Percentiles rank a stretch among this genome's conserved stretches.
These are phyloP conservation scores for Aeoliscus strigatus DNA, from an alignment of 2,797 vertebrate genomes.

Conservation along the genomic window DNA sequence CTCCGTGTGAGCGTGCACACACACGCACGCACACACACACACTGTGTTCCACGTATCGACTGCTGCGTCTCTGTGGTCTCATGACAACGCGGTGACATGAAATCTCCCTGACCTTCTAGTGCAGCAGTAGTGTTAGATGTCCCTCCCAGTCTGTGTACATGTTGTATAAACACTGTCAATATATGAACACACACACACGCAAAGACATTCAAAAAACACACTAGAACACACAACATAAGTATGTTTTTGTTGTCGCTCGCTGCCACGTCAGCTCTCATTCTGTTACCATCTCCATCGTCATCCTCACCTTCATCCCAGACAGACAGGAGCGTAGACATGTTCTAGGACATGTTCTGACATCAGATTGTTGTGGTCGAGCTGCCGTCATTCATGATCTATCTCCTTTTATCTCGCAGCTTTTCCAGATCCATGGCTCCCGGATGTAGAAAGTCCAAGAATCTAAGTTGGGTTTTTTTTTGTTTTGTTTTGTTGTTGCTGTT, in stretches of 20 bases:
- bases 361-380: neutral
- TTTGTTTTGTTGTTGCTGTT: constrained; percentile 24
- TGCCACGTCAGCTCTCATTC: constrained; percentile 35
- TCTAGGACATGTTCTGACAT: neutral
- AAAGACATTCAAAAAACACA: constrained; percentile 6
- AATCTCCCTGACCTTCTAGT: constrained; percentile 55
- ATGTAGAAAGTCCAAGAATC: constrained; percentile 61
- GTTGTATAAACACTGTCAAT: constrained; percentile 9
- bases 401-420: constrained; percentile 66
- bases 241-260: constrained; percentile 10
- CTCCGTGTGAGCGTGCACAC: neutral
- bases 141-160: constrained; percentile 29
- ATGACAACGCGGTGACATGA: constrained; percentile 59
- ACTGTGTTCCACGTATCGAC: constrained; percentile 28
- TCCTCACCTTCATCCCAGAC: constrained; percentile 42
- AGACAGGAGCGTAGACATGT: constrained; percentile 10
- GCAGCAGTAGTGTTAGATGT: constrained; percentile 36
- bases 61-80: constrained; percentile 13
- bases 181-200: constrained; percentile 13
- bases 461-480: constrained; percentile 13
- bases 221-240: constrained; percentile 4
- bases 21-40: neutral
- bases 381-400: constrained; percentile 15
- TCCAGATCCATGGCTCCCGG: constrained; percentile 79
- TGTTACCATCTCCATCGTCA: constrained; percentile 47